Evolutionary conservation across 1,140 invertebrate genomes (phyloP).

Genomic region (Ganaspis sp.): DNA sequence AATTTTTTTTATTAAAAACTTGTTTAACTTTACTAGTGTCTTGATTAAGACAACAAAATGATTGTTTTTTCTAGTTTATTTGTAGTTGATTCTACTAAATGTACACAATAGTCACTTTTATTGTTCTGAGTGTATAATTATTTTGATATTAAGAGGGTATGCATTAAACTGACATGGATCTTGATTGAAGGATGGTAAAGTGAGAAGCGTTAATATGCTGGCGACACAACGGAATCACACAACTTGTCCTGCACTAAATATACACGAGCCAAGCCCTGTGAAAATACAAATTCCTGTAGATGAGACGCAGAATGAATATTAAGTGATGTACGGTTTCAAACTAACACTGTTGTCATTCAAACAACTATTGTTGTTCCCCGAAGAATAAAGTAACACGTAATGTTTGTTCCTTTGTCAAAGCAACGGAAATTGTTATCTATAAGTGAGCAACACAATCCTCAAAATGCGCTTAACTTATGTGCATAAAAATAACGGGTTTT

Average conservation of each 20-base stretch:
- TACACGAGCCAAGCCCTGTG: not conserved
- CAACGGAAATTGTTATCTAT: conserved; percentile 25
- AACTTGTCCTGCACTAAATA: conserved; percentile 28
- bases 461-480: not conserved
- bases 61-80: too few relatives aligned
- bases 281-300: conserved; percentile 27
- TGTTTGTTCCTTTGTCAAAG: conserved; percentile 5
- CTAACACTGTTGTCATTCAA: not conserved
- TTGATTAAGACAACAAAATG: too few relatives aligned
- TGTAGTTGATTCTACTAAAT: too few relatives aligned
- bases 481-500: not conserved
- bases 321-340: not conserved
- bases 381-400: not conserved
- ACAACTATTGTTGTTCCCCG: not conserved
- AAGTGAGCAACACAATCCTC: not conserved
- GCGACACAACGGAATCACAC: not conserved
- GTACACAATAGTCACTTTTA: too few relatives aligned
- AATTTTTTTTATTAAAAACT: too few relatives aligned
- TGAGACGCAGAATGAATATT: conserved; percentile 31
- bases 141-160: not conserved
- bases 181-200: not conserved
- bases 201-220: conserved; percentile 29
- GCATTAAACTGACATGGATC: not conserved
- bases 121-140: too few relatives aligned
- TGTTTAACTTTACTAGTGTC: too few relatives aligned